Base-by-base conservation (phyloP, 2,888 invertebrate genomes). In the Plagodis dolabraria region DNA sequence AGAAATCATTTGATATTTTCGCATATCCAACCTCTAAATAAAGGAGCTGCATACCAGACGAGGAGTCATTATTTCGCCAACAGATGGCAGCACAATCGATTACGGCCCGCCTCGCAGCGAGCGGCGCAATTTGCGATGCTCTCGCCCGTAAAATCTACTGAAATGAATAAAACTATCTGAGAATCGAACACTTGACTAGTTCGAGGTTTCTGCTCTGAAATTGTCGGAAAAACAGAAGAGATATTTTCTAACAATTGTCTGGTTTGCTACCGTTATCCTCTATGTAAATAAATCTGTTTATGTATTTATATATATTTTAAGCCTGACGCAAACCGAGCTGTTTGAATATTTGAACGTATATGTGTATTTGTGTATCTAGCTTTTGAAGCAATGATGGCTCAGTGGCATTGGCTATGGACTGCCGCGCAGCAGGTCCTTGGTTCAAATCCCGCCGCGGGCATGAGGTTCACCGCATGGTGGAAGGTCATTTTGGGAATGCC, bases 1-100 rank as follows among this genome's bases (percentile, higher is more conserved):
- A 5, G 8, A 48, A 57, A 53, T 35, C 55, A 67, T 78, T 60
- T 67, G 36, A 40, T 58, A 60, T 50, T 64, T 66, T 68, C 38
- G 42, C 69, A 60, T 82, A 78, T 82, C 80, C 84, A 67, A 53
- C 64, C 57, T 62, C 70, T 71, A 77, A 80, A 82, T 79, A 86
- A 83, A 82, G 79, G 82, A 77, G 76, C 69, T 79, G 83, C 85
- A 87, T 86, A 85, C 87, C 88, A 87, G 89, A 86, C 87, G 81
- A 47, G 40, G 80, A 86, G 87, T 89, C 89, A 89, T 89, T 89
- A 89, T 89, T 89, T 88, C 86, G 82, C 89, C 88, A 90, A 87
- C 89, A 89, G 91, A 91, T 90, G 91, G 91, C 88, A 86, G 89
- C 84, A 84, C 88, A 89, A 89, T 90, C 89, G 87, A 89, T 89